Base-by-base conservation (phyloP, 2,797 vertebrate genomes). In the Limnodromus scolopaceus region DNA sequence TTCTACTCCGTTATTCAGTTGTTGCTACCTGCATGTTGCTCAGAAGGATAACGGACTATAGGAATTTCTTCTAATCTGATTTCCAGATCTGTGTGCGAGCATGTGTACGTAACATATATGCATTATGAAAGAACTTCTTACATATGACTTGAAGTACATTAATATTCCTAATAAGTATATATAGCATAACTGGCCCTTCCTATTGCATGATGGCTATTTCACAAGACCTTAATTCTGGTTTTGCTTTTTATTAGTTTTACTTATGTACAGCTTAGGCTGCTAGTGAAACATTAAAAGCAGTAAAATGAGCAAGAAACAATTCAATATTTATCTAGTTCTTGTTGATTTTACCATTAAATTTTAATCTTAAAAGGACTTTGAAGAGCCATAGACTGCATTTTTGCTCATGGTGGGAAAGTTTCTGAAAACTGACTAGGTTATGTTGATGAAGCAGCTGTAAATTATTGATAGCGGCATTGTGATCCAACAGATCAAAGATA, bases 321-420 rank as follows among this genome's bases (percentile, higher is more conserved):
- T 79, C 54, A 68, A 24, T 84, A 61, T 84, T 95, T 7, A 9
- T 84, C 28, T 84, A 28, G 39, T 70, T 77, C 55, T 77, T 87
- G 66, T 74, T 94, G 70, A 86, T 81, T 88, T 91, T 87, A 12
- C 32, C 39, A 39, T 94, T 94, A 93, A 86, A 84, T 71, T 94
- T 95, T 91, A 69, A 87, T 91, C 60, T 68, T 95, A 70, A 83
- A 78, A 80, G 34, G 53, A 85, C 89, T 95, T 92, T 89, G 76
- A 94, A 81, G 51, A 28, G 4, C 32, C 18, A 28, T 5, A 28
- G 46, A 39, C 54, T 45, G 25, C 5, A 0, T 22, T 87, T 95
- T 94, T 84, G 24, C 46, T 92, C 19, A 10, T 25, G 36, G 41
- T 91, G 54, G 48, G 28, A 68, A 85, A 36, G 65, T 84, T 93